Evolutionary conservation across 2,888 invertebrate genomes (phyloP).

Genomic region (Labia minor): DNA sequence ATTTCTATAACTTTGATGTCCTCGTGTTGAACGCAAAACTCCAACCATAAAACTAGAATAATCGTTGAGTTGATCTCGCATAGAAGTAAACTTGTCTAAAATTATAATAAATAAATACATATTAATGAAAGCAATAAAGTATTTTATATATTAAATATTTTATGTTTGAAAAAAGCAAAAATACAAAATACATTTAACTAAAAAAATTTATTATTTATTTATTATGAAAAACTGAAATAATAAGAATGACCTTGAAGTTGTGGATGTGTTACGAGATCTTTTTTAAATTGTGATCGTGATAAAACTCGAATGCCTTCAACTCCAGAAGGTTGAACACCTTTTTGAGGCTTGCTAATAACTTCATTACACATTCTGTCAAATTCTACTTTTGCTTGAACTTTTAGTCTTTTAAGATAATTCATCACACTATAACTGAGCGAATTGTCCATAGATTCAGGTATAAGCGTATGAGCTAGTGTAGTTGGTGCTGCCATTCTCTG

Average conservation of each 20-base stretch:
- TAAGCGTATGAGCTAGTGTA: slow-evolving; percentile 66
- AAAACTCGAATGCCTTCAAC: slow-evolving; percentile 67
- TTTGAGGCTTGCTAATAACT: slow-evolving; percentile 48
- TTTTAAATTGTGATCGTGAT: slow-evolving; percentile 58
- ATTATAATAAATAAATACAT: slow-evolving; percentile 14
- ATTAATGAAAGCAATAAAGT: neutral
- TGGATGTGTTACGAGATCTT: slow-evolving; percentile 72
- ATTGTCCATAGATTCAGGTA: slow-evolving; percentile 88
- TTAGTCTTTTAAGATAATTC: slow-evolving; percentile 88
- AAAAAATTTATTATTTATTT: neutral
- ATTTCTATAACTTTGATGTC: slow-evolving; percentile 70
- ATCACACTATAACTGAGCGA: slow-evolving; percentile 85
- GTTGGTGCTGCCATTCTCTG: slow-evolving; percentile 82
- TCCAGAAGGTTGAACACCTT: slow-evolving; percentile 30
- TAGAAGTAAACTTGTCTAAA: slow-evolving; percentile 63
- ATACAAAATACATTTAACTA: slow-evolving; percentile 16
- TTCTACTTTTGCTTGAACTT: slow-evolving; percentile 85
- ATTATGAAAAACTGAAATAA: too few relatives aligned
- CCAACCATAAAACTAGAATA: slow-evolving; percentile 75
- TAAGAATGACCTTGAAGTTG: slow-evolving; percentile 45
- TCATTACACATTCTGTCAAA: slow-evolving; percentile 75
- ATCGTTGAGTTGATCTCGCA: slow-evolving; percentile 76
- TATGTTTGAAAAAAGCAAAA: neutral
- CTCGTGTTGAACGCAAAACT: slow-evolving; percentile 40
- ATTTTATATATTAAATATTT: neutral